Evolutionary conservation across 2,113 vertebrate species (phyloP), one percentile per base, ranked within the genome.

Genomic region (Rafetus swinhoei): DNA sequence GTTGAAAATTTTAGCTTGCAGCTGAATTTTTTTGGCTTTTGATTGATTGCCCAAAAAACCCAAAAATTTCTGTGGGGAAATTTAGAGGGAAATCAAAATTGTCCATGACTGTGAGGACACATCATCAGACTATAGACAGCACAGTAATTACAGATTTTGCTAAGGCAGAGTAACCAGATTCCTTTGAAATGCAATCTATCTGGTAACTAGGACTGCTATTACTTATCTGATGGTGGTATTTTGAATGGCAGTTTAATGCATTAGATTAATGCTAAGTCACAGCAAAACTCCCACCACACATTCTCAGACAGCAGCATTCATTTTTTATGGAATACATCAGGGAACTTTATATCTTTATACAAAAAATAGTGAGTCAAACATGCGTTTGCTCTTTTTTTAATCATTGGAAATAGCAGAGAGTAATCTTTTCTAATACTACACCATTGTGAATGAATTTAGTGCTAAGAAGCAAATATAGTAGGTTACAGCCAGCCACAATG

Each of bases 201-300:
- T 4, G 9, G 39, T 21, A 55, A 11, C 8, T 21, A 22, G 10
- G 0, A 0, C 3, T 25, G 39, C 19, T n/a, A 7, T n/a, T 55
- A 19, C 27, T 4, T 21, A 55, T 55, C 84, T 35, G 2, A 19
- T 0, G 4, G 14, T 15, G 6, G 18, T 54, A 59, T 59, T 15
- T 53, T 69, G 22, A 72, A 72, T 53, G 4, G 5, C 53, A n/a
- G 39, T 2, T 45, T 24, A 80, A 54, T 29, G 9, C 25, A 62
- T 62, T 25, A 32, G 18, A 53, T 18, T 14, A 59, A 25, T 22
- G 16, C 29, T 9, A 29, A 24, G 3, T 1, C 2, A 21, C 19
- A 84, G 53, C 14, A 80, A 25, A 72, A 15, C 10, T 15, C 4
- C 39, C 39, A 3, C 39, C 24, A 11, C 1, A 0, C 5, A 25